Base-by-base conservation (phyloP, 2,888 invertebrate genomes). In the Eledone cirrhosa region DNA sequence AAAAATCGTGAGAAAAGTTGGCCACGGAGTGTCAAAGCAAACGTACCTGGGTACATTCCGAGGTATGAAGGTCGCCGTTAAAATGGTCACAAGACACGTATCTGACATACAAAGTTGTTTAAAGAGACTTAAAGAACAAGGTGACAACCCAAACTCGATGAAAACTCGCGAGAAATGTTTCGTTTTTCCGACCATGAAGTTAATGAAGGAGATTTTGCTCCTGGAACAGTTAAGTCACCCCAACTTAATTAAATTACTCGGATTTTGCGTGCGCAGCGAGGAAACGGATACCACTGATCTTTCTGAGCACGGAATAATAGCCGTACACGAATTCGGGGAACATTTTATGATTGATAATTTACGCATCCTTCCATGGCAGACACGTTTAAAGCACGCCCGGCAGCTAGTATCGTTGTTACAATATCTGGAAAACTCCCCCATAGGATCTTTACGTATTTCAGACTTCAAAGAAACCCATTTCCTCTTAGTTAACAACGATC, bases 131-230 rank as follows among this genome's bases (percentile, higher is more conserved):
- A 82, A 82, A 69, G 27, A 78, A 7, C 78, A 75, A 33, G 27
- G 78, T 31, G 74, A 78, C 77, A 80, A 82, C 65, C 77, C 79
- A n/a, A 69, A 78, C 31, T 77, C 80, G 72, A 77, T 79, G 29
- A 69, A 81, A 48, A 77, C 78, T 53, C 76, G 83, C 24, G 83
- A 85, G 2, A 80, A 83, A 47, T 90, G 89, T 78, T 88, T 86
- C 80, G 84, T 85, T 0, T 83, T 85, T 29, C 85, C 89, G 11
- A 89, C 87, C 22, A 87, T 88, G 85, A 88, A 88, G 79, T 82
- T 90, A 27, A 89, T 90, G 89, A 89, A 90, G 81, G 89, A 90
- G 80, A 88, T 89, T 67, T 80, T 90, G 29, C 77, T 90, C 27
- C 81, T 87, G 63, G 84, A 87, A 79, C 88, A 90, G 82, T 81